Base-by-base conservation (phyloP, 2,113 vertebrate species). In the Nibea albiflora region DNA sequence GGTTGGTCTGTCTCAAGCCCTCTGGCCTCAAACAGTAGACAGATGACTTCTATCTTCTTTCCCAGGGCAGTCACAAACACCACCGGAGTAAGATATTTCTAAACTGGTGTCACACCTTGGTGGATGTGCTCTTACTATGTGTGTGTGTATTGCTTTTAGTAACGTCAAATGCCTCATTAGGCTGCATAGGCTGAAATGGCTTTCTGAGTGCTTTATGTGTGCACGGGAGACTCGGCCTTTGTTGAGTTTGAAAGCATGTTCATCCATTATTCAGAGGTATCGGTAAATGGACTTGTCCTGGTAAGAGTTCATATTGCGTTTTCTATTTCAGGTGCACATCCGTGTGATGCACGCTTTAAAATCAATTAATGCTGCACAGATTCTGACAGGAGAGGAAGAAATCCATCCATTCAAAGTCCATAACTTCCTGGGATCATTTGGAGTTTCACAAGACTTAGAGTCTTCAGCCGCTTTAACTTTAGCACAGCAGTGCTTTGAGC, bases 181-280 rank as follows among this genome's bases (percentile, higher is more conserved):
- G 56, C 65, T 57, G 60, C 68, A 66, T 71, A 67, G 73, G 83
- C 75, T 73, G 69, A 82, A 86, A 90, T 87, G 83, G 81, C 67
- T 85, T 78, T 67, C 68, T 79, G 69, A 89, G 85, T 89, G 89
- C 78, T 69, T 84, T 16, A 26, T 76, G 86, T 80, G 73, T 73
- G 82, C 70, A 86, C 0, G 28, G 81, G 87, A 86, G 77, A 78
- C 66, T 71, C 73, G 14, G 85, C 65, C 80, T 86, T 84, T 84
- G 85, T 90, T 52, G 82, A 81, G 61, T 86, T 79, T 85, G 87
- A 92, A 84, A 93, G 92, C 89, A 60, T 73, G 74, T 83, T 87
- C 89, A 93, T 92, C 74, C 76, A 92, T 93, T 91, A 93, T 93
- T 93, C 85, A 93, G 75, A 80, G 68, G 47, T 80, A 81, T 79